phyloP scores from a whole-genome alignment of 23 tunicate genomes.

The Aplidium turbinatum region DNA sequence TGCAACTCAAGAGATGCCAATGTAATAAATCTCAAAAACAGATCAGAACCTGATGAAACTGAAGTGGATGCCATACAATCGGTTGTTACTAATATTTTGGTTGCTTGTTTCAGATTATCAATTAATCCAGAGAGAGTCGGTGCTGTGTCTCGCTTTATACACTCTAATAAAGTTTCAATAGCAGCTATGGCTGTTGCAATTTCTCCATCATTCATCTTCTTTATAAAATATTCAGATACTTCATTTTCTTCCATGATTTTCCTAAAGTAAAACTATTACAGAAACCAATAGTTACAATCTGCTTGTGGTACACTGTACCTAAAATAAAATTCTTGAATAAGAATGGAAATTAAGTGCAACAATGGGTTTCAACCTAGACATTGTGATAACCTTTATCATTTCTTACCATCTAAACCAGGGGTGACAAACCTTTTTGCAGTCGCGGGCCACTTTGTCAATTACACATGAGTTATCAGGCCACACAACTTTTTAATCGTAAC shows the following conservation, averaged over 20 bases:
- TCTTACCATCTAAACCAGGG: too few relatives aligned
- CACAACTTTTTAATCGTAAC: too few relatives aligned
- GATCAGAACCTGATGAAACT: slow-evolving; percentile 89
- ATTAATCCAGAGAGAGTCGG: slow-evolving; percentile 69
- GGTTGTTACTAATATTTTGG: slow-evolving; percentile 43
- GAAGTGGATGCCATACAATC: slow-evolving; percentile 88
- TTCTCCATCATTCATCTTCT: slow-evolving; percentile 41
- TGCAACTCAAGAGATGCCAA: slow-evolving; percentile 65
- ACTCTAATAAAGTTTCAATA: slow-evolving; percentile 77
- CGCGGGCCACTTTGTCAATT: too few relatives aligned
- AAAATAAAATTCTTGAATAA: too few relatives aligned
- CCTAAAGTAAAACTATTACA: too few relatives aligned
- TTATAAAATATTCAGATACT: slow-evolving; percentile 48
- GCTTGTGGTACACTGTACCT: too few relatives aligned
- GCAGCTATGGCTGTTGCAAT: slow-evolving; percentile 88
- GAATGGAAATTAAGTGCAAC: too few relatives aligned
- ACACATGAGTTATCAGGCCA: too few relatives aligned
- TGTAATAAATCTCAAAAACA: slow-evolving; percentile 93
- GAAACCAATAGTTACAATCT: too few relatives aligned
- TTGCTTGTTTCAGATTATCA: slow-evolving; percentile 68
- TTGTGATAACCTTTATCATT: too few relatives aligned
- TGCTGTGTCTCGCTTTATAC: slow-evolving; percentile 58
- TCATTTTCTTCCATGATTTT: slow-evolving; percentile 72
- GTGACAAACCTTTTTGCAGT: too few relatives aligned
- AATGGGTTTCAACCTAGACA: too few relatives aligned